These are phyloP conservation scores for Drosophila anceps DNA, from an alignment of 2,888 invertebrate species.

Conservation along the genomic window DNA sequence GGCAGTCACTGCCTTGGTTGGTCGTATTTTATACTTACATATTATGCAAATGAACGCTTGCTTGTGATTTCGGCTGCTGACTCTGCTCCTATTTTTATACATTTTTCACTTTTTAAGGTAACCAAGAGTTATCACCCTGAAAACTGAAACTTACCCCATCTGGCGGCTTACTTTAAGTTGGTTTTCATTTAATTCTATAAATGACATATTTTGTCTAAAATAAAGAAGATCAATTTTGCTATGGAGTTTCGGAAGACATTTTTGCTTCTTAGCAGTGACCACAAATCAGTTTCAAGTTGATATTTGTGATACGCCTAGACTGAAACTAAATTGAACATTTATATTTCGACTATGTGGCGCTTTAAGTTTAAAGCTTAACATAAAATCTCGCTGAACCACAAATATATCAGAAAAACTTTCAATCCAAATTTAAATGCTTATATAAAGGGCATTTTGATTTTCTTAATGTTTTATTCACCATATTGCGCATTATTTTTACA, in stretches of 20 bases:
- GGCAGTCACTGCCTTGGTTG: constrained; percentile 37
- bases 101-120: constrained; percentile 39
- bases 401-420: no score
- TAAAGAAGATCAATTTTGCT: not conserved
- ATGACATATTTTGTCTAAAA: not conserved
- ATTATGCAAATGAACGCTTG: constrained; percentile 77
- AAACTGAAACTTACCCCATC: not conserved
- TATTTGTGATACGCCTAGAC: not conserved
- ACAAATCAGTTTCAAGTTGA: not conserved
- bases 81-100: constrained; percentile 24
- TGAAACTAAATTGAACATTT: not conserved
- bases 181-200: not conserved
- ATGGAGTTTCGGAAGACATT: no score
- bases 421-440: no score
- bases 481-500: no score
- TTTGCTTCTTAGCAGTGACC: not conserved
- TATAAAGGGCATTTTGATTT: no score
- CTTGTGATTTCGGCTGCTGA: constrained; percentile 62
- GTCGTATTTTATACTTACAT: constrained; percentile 44
- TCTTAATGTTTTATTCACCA: no score
- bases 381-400: no score
- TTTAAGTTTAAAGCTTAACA: no score
- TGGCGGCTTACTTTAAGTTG: constrained; percentile 4
- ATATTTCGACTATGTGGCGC: not conserved
- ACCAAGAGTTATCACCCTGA: constrained; percentile 17